These are phyloP conservation scores for Eidolon dupreanum DNA, from an alignment of 2,797 vertebrate species.

Conservation along the genomic window DNA sequence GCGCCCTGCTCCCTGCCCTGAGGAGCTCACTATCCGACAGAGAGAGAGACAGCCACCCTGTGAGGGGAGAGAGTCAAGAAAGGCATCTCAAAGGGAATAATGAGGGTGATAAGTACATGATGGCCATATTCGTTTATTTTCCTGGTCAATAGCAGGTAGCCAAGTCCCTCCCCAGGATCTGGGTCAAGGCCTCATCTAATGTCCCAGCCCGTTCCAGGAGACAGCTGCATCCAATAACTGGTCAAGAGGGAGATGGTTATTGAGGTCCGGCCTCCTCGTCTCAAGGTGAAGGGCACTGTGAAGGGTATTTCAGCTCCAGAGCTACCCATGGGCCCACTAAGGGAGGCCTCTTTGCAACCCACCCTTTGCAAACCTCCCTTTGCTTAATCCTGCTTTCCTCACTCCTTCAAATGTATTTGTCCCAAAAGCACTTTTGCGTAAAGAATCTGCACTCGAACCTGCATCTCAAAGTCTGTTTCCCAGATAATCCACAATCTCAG, in stretches of 20 bases:
- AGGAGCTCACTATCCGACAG: background rate
- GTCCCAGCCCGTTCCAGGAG: background rate
- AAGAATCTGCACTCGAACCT: background rate
- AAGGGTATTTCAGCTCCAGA: background rate
- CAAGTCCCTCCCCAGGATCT: background rate
- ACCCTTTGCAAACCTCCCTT: background rate
- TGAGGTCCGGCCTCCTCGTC: background rate
- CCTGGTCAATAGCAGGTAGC: background rate
- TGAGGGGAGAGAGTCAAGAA: background rate
- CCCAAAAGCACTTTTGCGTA: background rate
- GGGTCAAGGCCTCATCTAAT: background rate
- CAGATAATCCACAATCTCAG: background rate
- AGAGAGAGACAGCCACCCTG: background rate
- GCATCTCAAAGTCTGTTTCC: background rate
- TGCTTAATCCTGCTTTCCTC: background rate
- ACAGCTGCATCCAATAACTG: background rate
- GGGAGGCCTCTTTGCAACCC: background rate
- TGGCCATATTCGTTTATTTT: background rate
- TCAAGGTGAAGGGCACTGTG: background rate
- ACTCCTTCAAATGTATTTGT: rapidly evolving
- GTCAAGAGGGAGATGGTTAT: background rate
- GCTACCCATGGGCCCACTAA: rapidly evolving
- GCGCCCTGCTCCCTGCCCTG: background rate
- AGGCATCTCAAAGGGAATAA: background rate
- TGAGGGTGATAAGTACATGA: rapidly evolving